A percentile compares a stretch with the other conserved stretches of the same genome.
phyloP scores from a whole-genome alignment of 2,113 vertebrate genomes.

The Salvator merianae region DNA sequence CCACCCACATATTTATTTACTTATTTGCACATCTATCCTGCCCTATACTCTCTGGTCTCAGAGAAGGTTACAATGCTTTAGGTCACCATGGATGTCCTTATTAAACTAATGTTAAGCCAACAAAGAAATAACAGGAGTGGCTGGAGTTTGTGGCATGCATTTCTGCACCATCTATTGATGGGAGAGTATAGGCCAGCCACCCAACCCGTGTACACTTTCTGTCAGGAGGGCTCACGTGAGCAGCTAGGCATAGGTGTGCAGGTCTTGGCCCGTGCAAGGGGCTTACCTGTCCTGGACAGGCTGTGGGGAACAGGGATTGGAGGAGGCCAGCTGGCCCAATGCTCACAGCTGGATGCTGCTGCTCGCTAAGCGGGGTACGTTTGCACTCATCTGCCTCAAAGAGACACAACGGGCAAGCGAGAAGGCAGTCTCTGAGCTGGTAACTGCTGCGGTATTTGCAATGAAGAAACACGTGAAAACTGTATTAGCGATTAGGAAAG shows the following conservation, averaged over 20 bases:
- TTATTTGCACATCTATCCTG: no score
- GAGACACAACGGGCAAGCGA: background rate
- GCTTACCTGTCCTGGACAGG: background rate
- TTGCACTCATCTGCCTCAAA: background rate
- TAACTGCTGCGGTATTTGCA: background rate
- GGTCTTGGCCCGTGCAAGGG: background rate
- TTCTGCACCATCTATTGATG: no score
- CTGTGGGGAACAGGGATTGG: background rate
- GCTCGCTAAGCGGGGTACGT: background rate
- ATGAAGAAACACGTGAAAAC: constrained; percentile 18
- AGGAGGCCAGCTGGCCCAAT: background rate
- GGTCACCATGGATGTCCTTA: no score
- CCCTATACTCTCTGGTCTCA: no score
- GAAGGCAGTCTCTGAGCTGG: background rate
- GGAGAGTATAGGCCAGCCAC: no score
- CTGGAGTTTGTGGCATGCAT: no score
- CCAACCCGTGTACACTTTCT: no score
- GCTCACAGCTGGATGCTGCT: background rate
- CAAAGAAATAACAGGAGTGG: no score
- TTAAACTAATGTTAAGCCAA: no score
- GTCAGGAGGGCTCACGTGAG: background rate
- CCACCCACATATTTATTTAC: no score
- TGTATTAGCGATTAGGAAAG: background rate
- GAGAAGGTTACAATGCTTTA: no score
- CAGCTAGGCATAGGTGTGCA: background rate